Evolutionary conservation across 2,888 invertebrate genomes (phyloP), one percentile per base, ranked within the genome.

Genomic region (Dolichopus griseipennis): DNA sequence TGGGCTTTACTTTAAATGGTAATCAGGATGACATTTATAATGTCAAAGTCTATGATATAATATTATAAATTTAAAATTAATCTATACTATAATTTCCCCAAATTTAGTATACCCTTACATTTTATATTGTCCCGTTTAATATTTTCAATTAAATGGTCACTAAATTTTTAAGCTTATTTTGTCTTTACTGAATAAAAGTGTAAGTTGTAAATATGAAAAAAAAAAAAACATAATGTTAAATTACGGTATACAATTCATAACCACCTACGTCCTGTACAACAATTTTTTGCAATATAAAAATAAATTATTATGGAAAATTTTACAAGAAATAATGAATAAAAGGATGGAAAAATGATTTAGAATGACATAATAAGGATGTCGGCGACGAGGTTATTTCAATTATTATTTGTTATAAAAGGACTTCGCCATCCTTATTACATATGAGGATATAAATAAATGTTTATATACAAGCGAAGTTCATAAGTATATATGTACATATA

Each of bases 331-430:
- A 52, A 52, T n/a, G 52, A 52, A 52, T 18, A 7, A 52, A 52
- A 52, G 18, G 2, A 52, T 9, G 15, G 18, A n/a, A 52, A 52
- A 52, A 52, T 15, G 52, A 52, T 52, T 52, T 52, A 52, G 52
- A 52, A 52, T 52, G 52, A 52, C 52, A 52, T 52, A 52, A 52
- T 52, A 52, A 52, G 52, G 52, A 52, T 52, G 52, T 52, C 52
- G 52, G 52, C 52, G 52, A 52, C 52, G 52, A 52, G 52, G 52
- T 52, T 52, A 52, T 52, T 37, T 52, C 52, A 18, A 52, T 52
- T 52, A 52, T 52, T 52, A 52, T 52, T 52, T 18, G 15, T 18
- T 52, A 52, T 6, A 18, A 52, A 52, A 52, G 8, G 18, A 18
- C 6, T 15, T 52, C 18, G 15, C 15, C 52, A 18, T 52, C 15